Evolutionary conservation across 2,888 invertebrate species (phyloP).

Genomic region (Micoletzkya japonica): DNA sequence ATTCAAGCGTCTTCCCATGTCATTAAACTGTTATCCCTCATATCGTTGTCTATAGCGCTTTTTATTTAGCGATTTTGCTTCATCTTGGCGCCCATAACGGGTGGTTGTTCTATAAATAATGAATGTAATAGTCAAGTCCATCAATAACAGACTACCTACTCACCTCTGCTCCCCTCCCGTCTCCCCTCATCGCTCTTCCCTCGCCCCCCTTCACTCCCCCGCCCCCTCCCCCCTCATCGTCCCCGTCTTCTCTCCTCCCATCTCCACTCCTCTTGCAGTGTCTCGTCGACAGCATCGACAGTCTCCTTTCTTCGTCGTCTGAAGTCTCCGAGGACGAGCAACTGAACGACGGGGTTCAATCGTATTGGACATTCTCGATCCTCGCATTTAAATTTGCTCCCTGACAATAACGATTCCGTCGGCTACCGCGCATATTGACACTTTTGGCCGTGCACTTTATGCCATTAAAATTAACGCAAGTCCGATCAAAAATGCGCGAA

Average conservation of each 20-base stretch:
- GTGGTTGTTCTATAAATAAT: not conserved
- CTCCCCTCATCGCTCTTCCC: constrained; percentile 5
- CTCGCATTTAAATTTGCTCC: too few relatives aligned
- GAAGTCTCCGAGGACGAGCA: constrained; percentile 93
- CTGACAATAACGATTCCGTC: too few relatives aligned
- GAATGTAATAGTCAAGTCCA: not conserved
- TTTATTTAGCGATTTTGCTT: not conserved
- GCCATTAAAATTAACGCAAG: too few relatives aligned
- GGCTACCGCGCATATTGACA: too few relatives aligned
- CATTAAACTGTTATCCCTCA: not conserved
- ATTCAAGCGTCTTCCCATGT: not conserved
- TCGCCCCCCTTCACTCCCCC: not conserved
- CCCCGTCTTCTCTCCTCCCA: constrained; percentile 35
- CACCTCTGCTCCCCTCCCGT: not conserved
- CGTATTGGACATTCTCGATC: too few relatives aligned
- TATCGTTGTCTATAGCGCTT: not conserved
- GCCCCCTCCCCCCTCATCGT: constrained; percentile 26
- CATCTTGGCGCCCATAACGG: not conserved
- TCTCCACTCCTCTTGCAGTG: constrained; percentile 30
- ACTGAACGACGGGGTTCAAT: constrained; percentile 69
- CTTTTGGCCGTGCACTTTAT: too few relatives aligned
- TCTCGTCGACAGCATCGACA: constrained; percentile 42
- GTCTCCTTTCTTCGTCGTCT: constrained; percentile 70
- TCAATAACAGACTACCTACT: not conserved
- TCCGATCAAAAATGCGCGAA: too few relatives aligned